Conservation (phyloP, 1,140 invertebrate genomes). For the Brachionus rotundiformis region DNA sequence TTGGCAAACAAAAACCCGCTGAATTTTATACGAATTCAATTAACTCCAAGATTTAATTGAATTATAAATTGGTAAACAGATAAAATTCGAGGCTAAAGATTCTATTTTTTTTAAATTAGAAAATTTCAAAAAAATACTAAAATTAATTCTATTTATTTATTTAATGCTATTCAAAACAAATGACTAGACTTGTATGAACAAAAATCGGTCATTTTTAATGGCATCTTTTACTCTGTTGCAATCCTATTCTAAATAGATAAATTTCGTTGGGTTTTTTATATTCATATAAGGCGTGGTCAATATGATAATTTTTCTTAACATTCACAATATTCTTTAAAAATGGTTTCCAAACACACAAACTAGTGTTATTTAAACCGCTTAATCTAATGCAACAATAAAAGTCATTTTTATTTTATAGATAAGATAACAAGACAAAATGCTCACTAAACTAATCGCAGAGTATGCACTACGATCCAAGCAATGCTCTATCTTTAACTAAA, state of each 20-base stretch:
- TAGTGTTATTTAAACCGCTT: conserved; percentile 33
- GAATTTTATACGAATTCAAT: conserved; percentile 2
- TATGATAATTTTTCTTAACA: not conserved
- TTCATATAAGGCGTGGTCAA: conserved; percentile 21
- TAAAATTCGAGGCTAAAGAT: not conserved
- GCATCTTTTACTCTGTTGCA: not conserved
- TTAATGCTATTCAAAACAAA: conserved; percentile 29
- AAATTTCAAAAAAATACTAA: conserved; percentile 7
- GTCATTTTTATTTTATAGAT: not conserved
- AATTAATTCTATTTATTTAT: conserved; percentile 31
- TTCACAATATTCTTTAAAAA: not conserved
- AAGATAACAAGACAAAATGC: conserved; percentile 40
- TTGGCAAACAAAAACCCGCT: not conserved
- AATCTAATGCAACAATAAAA: conserved; percentile 13
- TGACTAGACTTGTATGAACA: not conserved
- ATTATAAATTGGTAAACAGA: not conserved
- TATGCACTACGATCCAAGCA: not conserved
- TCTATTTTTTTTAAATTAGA: not conserved
- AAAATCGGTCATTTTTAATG: conserved; percentile 49
- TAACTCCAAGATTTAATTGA: not conserved
- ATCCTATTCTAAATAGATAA: conserved; percentile 33
- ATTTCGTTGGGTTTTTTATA: not conserved
- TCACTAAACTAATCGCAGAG: conserved; percentile 4
- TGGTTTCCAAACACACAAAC: not conserved
- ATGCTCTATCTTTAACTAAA: not conserved